Conservation (phyloP, 2,113 vertebrate genomes). For the Paramormyrops kingsleyae region DNA sequence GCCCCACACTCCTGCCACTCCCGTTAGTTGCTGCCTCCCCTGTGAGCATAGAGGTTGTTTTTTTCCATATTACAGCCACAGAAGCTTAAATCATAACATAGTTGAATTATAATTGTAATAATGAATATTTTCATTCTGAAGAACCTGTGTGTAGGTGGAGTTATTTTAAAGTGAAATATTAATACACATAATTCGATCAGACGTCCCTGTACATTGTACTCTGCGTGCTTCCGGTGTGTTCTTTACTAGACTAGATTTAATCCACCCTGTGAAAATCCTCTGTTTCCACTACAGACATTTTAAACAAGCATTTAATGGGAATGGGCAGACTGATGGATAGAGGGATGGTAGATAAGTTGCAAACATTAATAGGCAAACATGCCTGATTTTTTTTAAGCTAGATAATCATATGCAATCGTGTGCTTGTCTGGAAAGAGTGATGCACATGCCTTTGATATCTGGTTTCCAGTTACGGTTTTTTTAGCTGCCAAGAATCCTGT, state of each 20-base stretch:
- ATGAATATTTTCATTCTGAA: background rate
- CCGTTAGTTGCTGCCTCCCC: background rate
- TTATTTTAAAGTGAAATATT: conserved; percentile 6
- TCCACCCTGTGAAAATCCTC: background rate
- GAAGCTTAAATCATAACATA: background rate
- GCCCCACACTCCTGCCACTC: background rate
- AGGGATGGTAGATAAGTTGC: background rate
- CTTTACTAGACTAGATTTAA: background rate
- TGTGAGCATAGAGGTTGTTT: background rate
- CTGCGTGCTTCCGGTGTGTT: background rate
- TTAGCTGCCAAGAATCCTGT: background rate
- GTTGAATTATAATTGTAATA: background rate
- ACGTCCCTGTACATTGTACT: background rate
- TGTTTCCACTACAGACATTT: background rate
- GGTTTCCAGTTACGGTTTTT: background rate
- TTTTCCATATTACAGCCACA: background rate
- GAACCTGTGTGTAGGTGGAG: background rate
- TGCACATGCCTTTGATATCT: background rate
- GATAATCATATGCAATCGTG: background rate
- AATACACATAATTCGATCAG: background rate
- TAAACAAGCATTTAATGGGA: background rate
- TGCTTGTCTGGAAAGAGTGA: background rate
- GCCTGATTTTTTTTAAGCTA: background rate
- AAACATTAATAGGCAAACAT: background rate
- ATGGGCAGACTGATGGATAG: background rate